phyloP scores from a whole-genome alignment of 2,113 vertebrate species.

The Noctilio leporinus region DNA sequence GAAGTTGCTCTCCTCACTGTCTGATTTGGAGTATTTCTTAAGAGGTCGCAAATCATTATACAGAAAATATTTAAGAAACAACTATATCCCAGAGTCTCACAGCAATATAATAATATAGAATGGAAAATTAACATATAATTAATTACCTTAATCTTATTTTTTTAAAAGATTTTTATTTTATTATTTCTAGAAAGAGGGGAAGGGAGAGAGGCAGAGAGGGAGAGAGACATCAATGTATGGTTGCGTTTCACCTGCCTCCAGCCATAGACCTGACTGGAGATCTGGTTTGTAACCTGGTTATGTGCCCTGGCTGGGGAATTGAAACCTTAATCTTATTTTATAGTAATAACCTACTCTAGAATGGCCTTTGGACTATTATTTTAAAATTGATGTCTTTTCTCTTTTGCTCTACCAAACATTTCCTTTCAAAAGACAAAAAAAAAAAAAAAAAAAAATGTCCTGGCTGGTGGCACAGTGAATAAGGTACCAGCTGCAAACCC shows the following conservation, averaged over 20 bases:
- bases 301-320: too few species aligned
- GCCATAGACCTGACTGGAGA: too few species aligned
- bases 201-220: too few species aligned
- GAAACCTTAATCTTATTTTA: background rate
- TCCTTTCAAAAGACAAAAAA: background rate
- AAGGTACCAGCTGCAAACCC: too few species aligned
- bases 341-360: background rate
- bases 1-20: background rate
- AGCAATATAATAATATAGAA: background rate
- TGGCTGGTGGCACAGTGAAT: too few species aligned
- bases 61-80: background rate
- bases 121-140: background rate
- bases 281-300: too few species aligned
- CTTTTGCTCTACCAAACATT: background rate
- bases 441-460: background rate
- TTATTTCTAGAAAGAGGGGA: too few species aligned
- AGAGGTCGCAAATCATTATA: background rate
- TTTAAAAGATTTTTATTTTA: too few species aligned
- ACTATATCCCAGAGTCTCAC: background rate
- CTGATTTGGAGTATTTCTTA: background rate
- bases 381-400: conserved; percentile 5
- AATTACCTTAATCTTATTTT: background rate
- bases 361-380: background rate
- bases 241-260: too few species aligned
- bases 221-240: too few species aligned